Evolutionary conservation across 2,113 vertebrate species (phyloP), one percentile per base, ranked within the genome.

Genomic region (Sinocyclocheilus grahami): DNA sequence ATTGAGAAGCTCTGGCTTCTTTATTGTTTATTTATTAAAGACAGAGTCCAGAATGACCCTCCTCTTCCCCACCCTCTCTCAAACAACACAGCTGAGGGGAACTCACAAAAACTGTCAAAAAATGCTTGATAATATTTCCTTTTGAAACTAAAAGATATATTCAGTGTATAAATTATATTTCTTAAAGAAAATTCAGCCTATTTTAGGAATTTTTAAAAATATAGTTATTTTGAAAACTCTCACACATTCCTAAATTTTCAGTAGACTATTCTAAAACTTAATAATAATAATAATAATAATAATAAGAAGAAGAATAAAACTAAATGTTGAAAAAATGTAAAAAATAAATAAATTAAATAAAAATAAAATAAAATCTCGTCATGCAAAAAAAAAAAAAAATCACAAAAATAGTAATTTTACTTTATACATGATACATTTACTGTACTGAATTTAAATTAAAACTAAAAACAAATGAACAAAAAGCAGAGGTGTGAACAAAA

Each of bases 11-110:
- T 39, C 79, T 22, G 74, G 72, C 48, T 85, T 86, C 55, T 88
- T 85, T 83, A 86, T 88, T 72, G 84, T 86, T 86, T 79, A 86
- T 86, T 76, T 83, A 86, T 86, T 88, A 88, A 86, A 78, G 78
- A 63, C 85, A 65, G 85, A 86, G 69, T 60, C 69, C 72, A 77
- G 80, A 18, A 76, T 65, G 75, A 69, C 65, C 75, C 86, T 84
- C 51, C 30, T 83, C 30, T 71, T 55, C 12, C 39, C 46, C 30
- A 39, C 82, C 65, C 30, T 39, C 51, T 60, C 53, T 58, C 82
- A 14, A n/a, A 74, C 51, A 22, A 22, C 14, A 82, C 80, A 69
- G n/a, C 46, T 67, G 12, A 16, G 13, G 7, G 3, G 9, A 51
- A 39, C 69, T 74, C 51, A 58, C 33, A 37, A 30, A 48, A 14